Evolutionary conservation across 2,797 vertebrate species (phyloP), one percentile per base, ranked within the genome.

Genomic region (Gymnoscopelus microlampas): DNA sequence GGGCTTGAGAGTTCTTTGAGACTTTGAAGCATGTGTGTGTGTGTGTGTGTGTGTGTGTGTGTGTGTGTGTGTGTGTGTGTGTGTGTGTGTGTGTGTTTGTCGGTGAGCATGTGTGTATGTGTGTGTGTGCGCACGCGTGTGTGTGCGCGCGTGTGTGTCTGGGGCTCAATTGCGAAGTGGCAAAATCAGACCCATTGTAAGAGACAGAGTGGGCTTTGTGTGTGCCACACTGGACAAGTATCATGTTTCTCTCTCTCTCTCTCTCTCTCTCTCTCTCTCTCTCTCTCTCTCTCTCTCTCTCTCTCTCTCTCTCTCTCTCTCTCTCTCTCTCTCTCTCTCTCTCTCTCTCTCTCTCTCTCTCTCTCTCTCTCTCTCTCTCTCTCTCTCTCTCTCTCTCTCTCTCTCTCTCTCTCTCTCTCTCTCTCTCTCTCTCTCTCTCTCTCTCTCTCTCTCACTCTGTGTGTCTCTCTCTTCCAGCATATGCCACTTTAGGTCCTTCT

Each of bases 161-260:
- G 24, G 71, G 75, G 78, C 74, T 85, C 74, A 80, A 68, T 79
- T 32, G 80, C 66, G 50, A 85, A 85, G 78, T 71, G 79, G 73
- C 47, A 74, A 80, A 87, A 80, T 87, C 60, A 6, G 74, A 67
- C 68, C 79, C 65, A 76, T 83, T 87, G 81, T 86, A 63, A 79
- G 75, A 68, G 74, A 87, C 86, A 88, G 76, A 85, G 78, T 80
- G 68, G 50, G 57, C 86, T 83, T 86, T 91, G 88, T 89, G 76
- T 81, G 76, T n/a, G 60, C 78, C 76, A 78, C 79, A 87, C 80
- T 81, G 80, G 73, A 64, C 61, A 8, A 54, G 78, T 73, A 62
- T 90, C 84, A 58, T 3, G 58, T 88, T 89, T 70, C 90, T 71
- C 74, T 71, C 76, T 82, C 79, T 49, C 53, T 66, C 39, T 49